Base-by-base conservation (phyloP, 2,888 invertebrate genomes). In the Hypomecis atomaria region DNA sequence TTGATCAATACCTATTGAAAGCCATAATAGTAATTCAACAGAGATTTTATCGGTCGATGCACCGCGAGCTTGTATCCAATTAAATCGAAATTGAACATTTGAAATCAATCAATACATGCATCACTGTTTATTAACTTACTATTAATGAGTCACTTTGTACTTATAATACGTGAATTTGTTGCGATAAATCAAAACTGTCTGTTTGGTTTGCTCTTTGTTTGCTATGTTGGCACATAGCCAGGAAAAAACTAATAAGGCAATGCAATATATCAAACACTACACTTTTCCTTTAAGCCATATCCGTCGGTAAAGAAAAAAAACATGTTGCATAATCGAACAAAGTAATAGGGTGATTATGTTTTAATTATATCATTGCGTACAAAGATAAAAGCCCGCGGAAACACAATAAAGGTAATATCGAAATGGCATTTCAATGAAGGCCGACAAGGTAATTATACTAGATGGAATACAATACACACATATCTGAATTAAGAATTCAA, bases 21-120 rank as follows among this genome's bases (percentile, higher is more conserved):
- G 54, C 59, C 66, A 69, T 65, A 67, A 58, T 52, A 65, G 63
- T 64, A 70, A 70, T 58, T 63, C 62, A 70, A 64, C 59, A 45
- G 42, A 56, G 55, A 63, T 63, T 62, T 58, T 67, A 70, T 68
- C 70, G 70, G 71, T 70, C 71, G 65, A 70, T 70, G 71, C 70
- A 68, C 71, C 55, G 62, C 53, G 63, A 58, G 52, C 50, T 60
- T 58, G 63, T 58, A 49, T 44, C 63, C 67, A 71, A 69, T 71
- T 66, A 69, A 72, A 42, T 66, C 59, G 69, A 65, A 67, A 72
- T 71, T 66, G 69, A 64, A 70, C 71, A 66, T 69, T 65, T 67
- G 67, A 64, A 67, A 70, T 68, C 69, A 68, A 72, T 72, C 62
- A 69, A 66, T 64, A 64, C 69, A 64, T 70, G 66, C 65, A 64